Base-by-base conservation (phyloP, 1,140 invertebrate genomes). In the Triops longicaudatus region DNA sequence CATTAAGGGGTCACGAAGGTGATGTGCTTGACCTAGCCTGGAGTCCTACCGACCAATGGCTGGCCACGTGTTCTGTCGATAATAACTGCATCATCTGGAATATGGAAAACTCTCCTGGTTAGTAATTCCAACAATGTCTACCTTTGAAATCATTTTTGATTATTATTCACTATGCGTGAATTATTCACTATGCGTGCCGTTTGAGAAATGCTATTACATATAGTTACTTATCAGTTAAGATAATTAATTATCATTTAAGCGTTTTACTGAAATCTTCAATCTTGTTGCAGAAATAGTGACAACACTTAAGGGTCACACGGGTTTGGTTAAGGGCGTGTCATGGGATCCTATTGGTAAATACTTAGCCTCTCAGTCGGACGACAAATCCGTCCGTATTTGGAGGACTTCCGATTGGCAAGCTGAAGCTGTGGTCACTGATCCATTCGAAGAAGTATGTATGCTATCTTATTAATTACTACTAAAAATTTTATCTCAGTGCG, bases 41-140 rank as follows among this genome's bases (percentile, higher is more conserved):
- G 98, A 97, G 96, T 1, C 94, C 94, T 0, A 89, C 93, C 80
- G 97, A 97, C 85, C 88, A 90, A 44, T 98, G 92, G 89, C 83
- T 99, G 71, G 97, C 97, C 1, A 95, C 95, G 41, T 96, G 94
- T 81, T 98, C 95, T 81, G 93, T 99, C 0, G 97, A 99, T 84
- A 98, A 98, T 82, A 93, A 91, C 5, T 91, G 98, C 12, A 95
- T 98, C 72, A 89, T 99, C 73, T 99, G 97, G 97, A 96, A 98
- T 86, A 78, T 78, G 42, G 27, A 73, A 37, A 77, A 77, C 12
- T 73, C 50, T 44, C 63, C 78, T 17, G 50, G 50, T 63, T 63
- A 7, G 50, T 22, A n/a, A 22, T 63, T 63, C 17, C 14, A 9
- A 5, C 50, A 4, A 7, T 37, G 31, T 7, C 2, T 37, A 2